Evolutionary conservation across 2,888 invertebrate genomes (phyloP), one percentile per base, ranked within the genome.

Genomic region (Dolomedes plantarius): DNA sequence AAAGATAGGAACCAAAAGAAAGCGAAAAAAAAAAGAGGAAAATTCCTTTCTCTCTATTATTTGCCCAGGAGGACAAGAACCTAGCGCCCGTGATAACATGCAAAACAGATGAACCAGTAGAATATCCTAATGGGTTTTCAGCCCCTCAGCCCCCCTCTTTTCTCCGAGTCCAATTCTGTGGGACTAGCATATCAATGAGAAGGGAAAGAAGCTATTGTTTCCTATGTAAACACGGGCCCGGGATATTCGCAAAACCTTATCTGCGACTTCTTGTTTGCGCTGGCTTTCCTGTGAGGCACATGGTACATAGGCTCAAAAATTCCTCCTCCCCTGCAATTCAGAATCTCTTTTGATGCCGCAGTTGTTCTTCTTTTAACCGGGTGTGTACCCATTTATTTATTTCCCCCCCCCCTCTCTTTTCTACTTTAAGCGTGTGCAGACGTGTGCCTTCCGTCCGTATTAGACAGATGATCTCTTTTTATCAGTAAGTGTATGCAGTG

Each of bases 161-260:
- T 41, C 41, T 36, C 75, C 31, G 56, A 75, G 82, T 83, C 83
- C 77, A 83, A 77, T 83, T 83, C 76, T 77, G 76, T 77, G 75
- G 83, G 83, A 83, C 76, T 72, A 72, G 83, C 83, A 83, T 83
- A 83, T 77, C 83, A 83, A 83, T 83, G 83, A 83, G 82, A 81
- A 56, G 74, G 74, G 74, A 77, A 71, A 64, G 16, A 16, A 36
- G 83, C 83, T 83, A 83, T 83, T 83, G 83, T 83, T 83, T 83
- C 83, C 72, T 67, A 77, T 83, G 83, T 83, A 83, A 83, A 83
- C 83, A 83, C 65, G 71, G 32, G 69, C 13, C 3, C 36, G 72
- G 83, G 72, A 83, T 77, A 83, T 83, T 72, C 77, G 67, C 65
- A 68, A 5, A 64, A 64, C 76, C 71, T 83, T 77, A 77, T 83